Conservation (phyloP, 2,113 vertebrate genomes). For the Nycticorax nycticorax region DNA sequence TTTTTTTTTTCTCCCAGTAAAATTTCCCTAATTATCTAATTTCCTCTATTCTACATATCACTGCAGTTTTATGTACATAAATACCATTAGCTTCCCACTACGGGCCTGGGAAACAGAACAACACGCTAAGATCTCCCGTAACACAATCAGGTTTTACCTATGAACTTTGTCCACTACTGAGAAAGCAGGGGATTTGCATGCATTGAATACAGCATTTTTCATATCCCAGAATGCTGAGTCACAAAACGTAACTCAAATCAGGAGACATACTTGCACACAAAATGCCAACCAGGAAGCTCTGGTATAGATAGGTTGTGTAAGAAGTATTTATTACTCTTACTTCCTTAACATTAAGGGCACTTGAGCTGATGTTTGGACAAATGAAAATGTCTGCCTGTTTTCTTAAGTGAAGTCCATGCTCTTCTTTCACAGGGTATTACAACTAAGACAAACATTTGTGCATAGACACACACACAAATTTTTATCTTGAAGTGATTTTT, state of each 20-base stretch:
- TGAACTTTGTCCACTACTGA: rapidly evolving
- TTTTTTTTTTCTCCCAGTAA: not conserved
- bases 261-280: not conserved
- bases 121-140: not conserved
- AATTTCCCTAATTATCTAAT: not conserved
- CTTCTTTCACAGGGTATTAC: not conserved
- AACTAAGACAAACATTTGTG: not conserved
- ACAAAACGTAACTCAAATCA: not conserved
- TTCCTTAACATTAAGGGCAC: not conserved
- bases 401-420: not conserved
- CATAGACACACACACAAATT: not conserved
- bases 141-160: not conserved
- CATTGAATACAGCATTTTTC: not conserved
- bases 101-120: not conserved
- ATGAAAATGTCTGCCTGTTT: not conserved
- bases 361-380: not conserved
- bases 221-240: not conserved
- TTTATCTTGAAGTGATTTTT: not conserved
- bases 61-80: not conserved
- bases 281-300: not conserved
- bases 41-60: not conserved
- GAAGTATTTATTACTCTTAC: not conserved
- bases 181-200: not conserved
- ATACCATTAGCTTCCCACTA: not conserved
- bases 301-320: not conserved